These are phyloP conservation scores for Drosophila kanapiae DNA, from an alignment of 1,140 invertebrate species.

Conservation along the genomic window DNA sequence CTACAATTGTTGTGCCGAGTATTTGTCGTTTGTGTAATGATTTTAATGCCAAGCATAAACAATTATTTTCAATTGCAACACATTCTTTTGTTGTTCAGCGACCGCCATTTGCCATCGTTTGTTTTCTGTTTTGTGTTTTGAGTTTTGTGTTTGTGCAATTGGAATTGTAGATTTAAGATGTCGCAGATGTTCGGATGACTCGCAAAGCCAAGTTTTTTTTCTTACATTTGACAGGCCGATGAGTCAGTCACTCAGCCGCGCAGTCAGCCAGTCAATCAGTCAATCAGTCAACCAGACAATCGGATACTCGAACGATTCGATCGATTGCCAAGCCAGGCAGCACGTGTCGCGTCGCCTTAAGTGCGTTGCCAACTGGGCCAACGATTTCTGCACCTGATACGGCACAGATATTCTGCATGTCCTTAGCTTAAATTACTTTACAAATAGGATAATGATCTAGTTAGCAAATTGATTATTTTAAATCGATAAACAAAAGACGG, in stretches of 20 bases:
- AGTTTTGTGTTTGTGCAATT: conserved; percentile 53
- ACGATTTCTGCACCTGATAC: not conserved
- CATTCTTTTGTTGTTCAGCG: conserved; percentile 75
- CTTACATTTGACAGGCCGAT: conserved; percentile 37
- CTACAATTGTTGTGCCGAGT: conserved; percentile 29
- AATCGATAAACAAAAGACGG: not conserved
- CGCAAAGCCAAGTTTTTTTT: conserved; percentile 20
- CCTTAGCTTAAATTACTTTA: not conserved
- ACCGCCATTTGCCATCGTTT: conserved; percentile 58
- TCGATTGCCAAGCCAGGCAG: conserved; percentile 22
- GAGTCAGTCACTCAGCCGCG: conserved; percentile 47
- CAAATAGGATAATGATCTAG: too few species aligned
- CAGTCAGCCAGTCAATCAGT: conserved; percentile 52
- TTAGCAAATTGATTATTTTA: not conserved
- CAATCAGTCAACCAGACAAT: conserved; percentile 43
- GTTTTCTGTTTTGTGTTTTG: conserved; percentile 27
- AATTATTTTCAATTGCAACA: conserved; percentile 81
- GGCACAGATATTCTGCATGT: not conserved
- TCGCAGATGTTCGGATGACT: conserved; percentile 69
- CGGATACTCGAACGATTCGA: conserved; percentile 9
- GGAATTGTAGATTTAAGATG: conserved; percentile 72
- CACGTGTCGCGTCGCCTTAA: conserved; percentile 41
- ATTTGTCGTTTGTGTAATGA: conserved; percentile 73
- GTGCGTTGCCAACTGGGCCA: conserved; percentile 35
- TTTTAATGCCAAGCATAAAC: conserved; percentile 80